A percentile compares a stretch with the other conserved stretches of the same genome.
These are phyloP conservation scores for Druon quercuslanigerum DNA, from an alignment of 1,140 invertebrate genomes.

Conservation along the genomic window DNA sequence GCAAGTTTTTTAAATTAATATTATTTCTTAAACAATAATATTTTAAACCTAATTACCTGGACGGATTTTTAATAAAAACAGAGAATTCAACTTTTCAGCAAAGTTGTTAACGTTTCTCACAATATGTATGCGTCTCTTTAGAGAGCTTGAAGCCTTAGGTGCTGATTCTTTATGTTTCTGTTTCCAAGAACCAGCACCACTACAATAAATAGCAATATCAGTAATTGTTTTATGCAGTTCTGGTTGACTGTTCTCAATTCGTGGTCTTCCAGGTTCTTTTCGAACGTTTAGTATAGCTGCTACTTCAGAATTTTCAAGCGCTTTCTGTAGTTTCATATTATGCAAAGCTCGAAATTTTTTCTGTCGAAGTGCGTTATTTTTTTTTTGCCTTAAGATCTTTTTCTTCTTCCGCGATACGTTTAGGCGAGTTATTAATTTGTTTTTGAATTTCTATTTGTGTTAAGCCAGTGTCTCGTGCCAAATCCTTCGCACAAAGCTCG, in stretches of 20 bases:
- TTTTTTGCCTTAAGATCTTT: not conserved
- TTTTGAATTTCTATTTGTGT: not conserved
- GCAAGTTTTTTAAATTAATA: no score
- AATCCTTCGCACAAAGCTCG: not conserved
- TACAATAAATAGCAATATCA: conserved; percentile 6
- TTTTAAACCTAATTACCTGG: no score
- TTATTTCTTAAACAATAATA: no score
- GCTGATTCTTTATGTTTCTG: no score
- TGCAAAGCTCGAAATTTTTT: not conserved
- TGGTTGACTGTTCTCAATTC: not conserved
- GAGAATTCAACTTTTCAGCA: no score
- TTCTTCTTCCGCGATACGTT: not conserved
- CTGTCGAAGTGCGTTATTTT: not conserved
- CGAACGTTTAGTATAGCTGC: not conserved
- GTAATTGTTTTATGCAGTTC: not conserved
- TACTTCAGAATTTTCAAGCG: not conserved
- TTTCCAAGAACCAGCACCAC: not conserved
- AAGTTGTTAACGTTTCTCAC: no score
- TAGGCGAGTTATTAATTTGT: not conserved
- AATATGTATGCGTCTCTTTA: no score
- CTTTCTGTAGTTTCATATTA: not conserved
- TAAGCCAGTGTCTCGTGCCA: not conserved
- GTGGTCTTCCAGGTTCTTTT: not conserved
- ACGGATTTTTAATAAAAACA: no score
- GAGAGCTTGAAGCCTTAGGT: no score